Base-by-base conservation (phyloP, 2,113 vertebrate species). In the Indri indri region DNA sequence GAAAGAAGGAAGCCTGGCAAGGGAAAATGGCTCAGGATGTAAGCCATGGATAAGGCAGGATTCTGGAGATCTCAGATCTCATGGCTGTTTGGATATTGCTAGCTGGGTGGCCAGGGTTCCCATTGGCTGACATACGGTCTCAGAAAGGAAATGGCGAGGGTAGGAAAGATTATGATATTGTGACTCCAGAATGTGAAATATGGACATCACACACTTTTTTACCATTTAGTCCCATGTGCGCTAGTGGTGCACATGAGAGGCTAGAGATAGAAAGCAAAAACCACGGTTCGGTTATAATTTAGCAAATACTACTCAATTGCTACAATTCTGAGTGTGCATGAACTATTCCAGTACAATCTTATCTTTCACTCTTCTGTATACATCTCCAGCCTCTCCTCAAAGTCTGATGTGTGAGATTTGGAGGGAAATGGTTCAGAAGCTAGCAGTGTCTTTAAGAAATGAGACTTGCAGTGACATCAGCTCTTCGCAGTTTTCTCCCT, bases 281-380 rank as follows among this genome's bases (percentile, higher is more conserved):
- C 2, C 6, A n/a, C 7, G 14, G 12, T 63, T 34, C 42, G 3
- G 5, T 34, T 88, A 42, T 77, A 57, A 42, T 71, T 63, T 34
- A 66, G 73, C 6, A 50, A 47, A 23, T n/a, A 3, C 52, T 59
- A 11, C 2, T 92, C 71, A 47, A 7, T 3, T 17, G 27, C 54
- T 73, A 2, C 30, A 61, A 23, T 27, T 74, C 57, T 70, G 12
- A 54, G 30, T 27, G 16, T 22, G 22, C 14, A 32, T 2, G 27
- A 16, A 47, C 6, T 14, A 32, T 16, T 20, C 45, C 17, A 37
- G 2, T 6, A 12, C 20, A 47, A 76, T 20, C 20, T 12, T 8
- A 37, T 50, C 22, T 27, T 54, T 9, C 5, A 0, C 2, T 13
- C 18, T 89, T 3, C 32, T 23, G 1, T 3, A 10, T 13, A 16